Percentiles rank a stretch among this genome's conserved stretches.
These are phyloP conservation scores for Poeciliopsis turrubarensis DNA, from an alignment of 2,113 vertebrate genomes.

Conservation along the genomic window DNA sequence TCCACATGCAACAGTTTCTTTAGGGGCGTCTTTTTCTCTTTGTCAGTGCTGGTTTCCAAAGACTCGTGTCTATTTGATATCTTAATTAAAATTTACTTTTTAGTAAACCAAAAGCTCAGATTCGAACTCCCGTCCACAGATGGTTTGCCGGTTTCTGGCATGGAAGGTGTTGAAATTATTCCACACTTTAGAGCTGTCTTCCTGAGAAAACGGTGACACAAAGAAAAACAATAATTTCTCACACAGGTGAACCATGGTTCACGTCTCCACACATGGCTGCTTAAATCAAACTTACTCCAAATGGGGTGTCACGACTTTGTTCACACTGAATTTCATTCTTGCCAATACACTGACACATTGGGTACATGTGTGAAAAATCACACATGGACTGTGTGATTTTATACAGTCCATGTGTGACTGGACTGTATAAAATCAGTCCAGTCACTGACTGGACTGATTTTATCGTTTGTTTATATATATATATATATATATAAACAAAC, in stretches of 20 bases:
- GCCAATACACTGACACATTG: slow-evolving; percentile 17
- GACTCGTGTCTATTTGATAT: not conserved
- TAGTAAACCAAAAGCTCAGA: not conserved
- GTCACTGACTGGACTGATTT: too few relatives aligned
- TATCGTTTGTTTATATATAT: too few relatives aligned
- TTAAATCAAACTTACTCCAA: slow-evolving; percentile 3
- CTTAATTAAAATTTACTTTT: not conserved
- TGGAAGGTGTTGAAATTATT: not conserved
- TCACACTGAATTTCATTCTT: slow-evolving; percentile 42
- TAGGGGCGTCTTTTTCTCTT: not conserved
- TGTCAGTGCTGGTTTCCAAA: slow-evolving; percentile 5
- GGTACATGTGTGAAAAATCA: slow-evolving; percentile 23
- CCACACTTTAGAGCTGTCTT: slow-evolving; percentile 16
- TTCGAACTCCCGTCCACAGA: not conserved
- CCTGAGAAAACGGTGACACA: slow-evolving; percentile 13
- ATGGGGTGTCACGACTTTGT: slow-evolving; percentile 27
- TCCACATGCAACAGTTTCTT: not conserved
- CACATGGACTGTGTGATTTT: too few relatives aligned
- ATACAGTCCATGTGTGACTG: too few relatives aligned
- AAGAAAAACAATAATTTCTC: slow-evolving; percentile 15
- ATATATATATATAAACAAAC: too few relatives aligned
- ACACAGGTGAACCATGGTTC: slow-evolving; percentile 21
- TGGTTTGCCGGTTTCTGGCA: not conserved
- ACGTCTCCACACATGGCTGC: slow-evolving; percentile 17
- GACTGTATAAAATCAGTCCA: too few relatives aligned